Conservation (phyloP, 2,888 invertebrate genomes). For the Tiliacea citrago region DNA sequence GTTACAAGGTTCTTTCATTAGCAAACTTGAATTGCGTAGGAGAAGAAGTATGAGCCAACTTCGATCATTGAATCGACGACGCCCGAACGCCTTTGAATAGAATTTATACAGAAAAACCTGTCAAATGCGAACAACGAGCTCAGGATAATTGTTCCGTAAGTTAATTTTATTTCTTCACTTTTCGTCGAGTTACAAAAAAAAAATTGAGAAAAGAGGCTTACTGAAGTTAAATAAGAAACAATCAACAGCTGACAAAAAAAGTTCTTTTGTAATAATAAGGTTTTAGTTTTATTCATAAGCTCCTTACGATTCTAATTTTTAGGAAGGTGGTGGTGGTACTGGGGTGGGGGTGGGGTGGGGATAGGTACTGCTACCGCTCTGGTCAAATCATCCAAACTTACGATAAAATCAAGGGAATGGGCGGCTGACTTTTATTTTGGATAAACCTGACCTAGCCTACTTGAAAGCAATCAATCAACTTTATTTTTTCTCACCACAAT, state of each 20-base stretch:
- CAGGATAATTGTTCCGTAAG: constrained; percentile 54
- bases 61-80: constrained; percentile 81
- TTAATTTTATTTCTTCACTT: constrained; percentile 54
- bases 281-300: constrained; percentile 11
- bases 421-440: background rate
- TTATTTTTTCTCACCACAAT: too few relatives aligned
- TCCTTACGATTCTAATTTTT: background rate
- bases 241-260: constrained; percentile 21
- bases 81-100: constrained; percentile 74
- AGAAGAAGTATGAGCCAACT: constrained; percentile 85
- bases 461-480: too few relatives aligned
- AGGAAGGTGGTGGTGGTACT: too few relatives aligned
- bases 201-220: constrained; percentile 38
- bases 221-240: constrained; percentile 32
- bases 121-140: constrained; percentile 48
- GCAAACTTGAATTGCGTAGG: constrained; percentile 82
- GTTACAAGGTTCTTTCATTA: constrained; percentile 84
- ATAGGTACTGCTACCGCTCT: too few relatives aligned
- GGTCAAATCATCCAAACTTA: too few relatives aligned
- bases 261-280: constrained; percentile 3
- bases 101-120: constrained; percentile 71
- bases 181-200: constrained; percentile 37
- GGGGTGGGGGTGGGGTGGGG: too few relatives aligned
- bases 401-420: too few relatives aligned
- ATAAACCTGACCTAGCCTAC: background rate